Evolutionary conservation across 2,797 vertebrate genomes (phyloP), one percentile per base, ranked within the genome.

Genomic region (Phaenicophaeus curvirostris): DNA sequence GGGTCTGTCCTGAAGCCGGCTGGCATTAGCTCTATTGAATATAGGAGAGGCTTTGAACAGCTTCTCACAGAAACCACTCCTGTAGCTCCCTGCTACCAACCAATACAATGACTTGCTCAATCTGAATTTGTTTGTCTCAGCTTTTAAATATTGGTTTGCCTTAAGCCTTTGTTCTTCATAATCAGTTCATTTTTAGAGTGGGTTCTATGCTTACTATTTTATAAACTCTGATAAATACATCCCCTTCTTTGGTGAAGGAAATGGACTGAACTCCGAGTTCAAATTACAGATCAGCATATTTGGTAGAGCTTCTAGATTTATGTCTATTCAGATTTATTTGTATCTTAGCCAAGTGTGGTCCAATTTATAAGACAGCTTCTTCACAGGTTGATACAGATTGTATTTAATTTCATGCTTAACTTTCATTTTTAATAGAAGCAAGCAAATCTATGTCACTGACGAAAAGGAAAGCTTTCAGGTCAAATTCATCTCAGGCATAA

Each of bases 381-480:
- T 96, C 75, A 79, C 57, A 90, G 91, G 4, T 15, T 76, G 27
- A 71, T 83, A 65, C 3, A 71, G 15, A 61, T 63, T 77, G 37
- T 48, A 68, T 79, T 83, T 77, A 28, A 85, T 80, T 90, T 84
- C 71, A 27, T 50, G 46, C 33, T 90, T 92, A 53, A 67, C 68
- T 91, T 89, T 85, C 33, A 50, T 92, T 92, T 85, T 89, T 57
- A 89, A 91, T 35, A 63, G 18, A 20, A 51, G 53, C 50, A 37
- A 85, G n/a, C 30, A 86, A 81, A 77, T 87, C 53, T 85, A 33
- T 76, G 59, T 19, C 68, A 77, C 18, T 74, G 65, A 85, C 54
- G 53, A 77, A 87, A 91, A 83, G 23, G 20, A 89, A 94, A 93
- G 15, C 57, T 78, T 94, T 75, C 39, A 33, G 67, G 63, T 85